Conservation (phyloP, 2,888 invertebrate genomes). For the Cactoblastis cactorum region DNA sequence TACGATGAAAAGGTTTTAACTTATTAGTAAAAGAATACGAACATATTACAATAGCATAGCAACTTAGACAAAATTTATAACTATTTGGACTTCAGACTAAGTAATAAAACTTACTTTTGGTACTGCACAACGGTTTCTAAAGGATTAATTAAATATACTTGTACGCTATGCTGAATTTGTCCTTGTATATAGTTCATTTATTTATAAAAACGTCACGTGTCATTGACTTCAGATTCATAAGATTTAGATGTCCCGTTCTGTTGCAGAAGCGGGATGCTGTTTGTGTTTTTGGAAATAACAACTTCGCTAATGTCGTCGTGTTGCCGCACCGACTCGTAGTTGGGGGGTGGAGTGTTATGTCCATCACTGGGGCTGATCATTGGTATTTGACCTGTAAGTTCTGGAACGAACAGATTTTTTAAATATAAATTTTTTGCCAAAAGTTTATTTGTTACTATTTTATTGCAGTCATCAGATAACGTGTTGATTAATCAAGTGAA, state of each 20-base stretch:
- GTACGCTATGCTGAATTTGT: conserved; percentile 6
- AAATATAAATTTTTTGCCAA: background rate
- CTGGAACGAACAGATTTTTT: conserved; percentile 41
- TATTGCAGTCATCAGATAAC: too few relatives aligned
- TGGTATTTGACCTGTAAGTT: conserved; percentile 58
- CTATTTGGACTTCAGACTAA: background rate
- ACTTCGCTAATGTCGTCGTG: conserved; percentile 55
- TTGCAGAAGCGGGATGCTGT: conserved; percentile 38
- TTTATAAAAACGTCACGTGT: conserved; percentile 40
- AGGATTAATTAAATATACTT: background rate
- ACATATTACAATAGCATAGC: background rate
- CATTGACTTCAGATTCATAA: conserved; percentile 33
- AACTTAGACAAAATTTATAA: background rate
- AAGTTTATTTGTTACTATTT: too few relatives aligned
- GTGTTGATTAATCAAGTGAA: too few relatives aligned
- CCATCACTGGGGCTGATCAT: conserved; percentile 38
- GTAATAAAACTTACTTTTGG: conserved; percentile 10
- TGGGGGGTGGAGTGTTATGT: conserved; percentile 51
- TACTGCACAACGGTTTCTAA: background rate
- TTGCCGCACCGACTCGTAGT: conserved; percentile 50
- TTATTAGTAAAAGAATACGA: background rate
- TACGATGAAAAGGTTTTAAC: background rate
- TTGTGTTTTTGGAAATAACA: conserved; percentile 46
- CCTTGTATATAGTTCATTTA: background rate
- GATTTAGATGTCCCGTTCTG: conserved; percentile 27